Conservation (phyloP, 2,113 vertebrate genomes). For the Butorides virescens region DNA sequence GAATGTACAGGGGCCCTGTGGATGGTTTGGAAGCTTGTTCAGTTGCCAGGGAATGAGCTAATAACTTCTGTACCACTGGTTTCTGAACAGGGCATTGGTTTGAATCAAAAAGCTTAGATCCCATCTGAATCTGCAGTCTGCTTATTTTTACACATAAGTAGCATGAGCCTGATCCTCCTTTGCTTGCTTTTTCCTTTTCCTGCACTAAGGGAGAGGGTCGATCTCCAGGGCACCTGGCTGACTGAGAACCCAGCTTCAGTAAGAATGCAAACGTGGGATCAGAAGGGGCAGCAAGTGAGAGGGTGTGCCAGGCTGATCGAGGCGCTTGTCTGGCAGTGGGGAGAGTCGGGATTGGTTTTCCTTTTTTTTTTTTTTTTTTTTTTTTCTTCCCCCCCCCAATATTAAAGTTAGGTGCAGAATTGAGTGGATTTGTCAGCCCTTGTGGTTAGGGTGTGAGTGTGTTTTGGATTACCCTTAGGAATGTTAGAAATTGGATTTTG, state of each 20-base stretch:
- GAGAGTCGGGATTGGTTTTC: not conserved
- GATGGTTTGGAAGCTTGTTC: not conserved
- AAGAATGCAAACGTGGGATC: not conserved
- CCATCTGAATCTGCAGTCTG: not conserved
- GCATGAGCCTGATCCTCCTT: not conserved
- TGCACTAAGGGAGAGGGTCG: not conserved
- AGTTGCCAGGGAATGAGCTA: not conserved
- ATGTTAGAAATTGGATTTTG: not conserved
- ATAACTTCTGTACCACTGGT: not conserved
- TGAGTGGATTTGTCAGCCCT: not conserved
- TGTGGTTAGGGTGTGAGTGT: not conserved
- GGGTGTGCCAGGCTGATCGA: not conserved
- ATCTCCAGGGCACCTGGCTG: not conserved
- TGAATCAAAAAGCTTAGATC: not conserved
- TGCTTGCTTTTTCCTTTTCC: not conserved
- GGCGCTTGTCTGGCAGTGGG: not conserved
- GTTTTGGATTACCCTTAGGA: not conserved
- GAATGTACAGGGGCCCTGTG: not conserved
- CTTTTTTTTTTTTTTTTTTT: not conserved
- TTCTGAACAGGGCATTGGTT: not conserved
- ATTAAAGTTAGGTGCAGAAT: not conserved
- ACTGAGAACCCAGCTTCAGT: not conserved
- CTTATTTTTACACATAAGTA: not conserved
- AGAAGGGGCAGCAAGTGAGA: not conserved
- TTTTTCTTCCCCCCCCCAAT: accelerated